These are phyloP conservation scores for Nomada hirtipes DNA, from an alignment of 2,888 invertebrate species.

Conservation along the genomic window DNA sequence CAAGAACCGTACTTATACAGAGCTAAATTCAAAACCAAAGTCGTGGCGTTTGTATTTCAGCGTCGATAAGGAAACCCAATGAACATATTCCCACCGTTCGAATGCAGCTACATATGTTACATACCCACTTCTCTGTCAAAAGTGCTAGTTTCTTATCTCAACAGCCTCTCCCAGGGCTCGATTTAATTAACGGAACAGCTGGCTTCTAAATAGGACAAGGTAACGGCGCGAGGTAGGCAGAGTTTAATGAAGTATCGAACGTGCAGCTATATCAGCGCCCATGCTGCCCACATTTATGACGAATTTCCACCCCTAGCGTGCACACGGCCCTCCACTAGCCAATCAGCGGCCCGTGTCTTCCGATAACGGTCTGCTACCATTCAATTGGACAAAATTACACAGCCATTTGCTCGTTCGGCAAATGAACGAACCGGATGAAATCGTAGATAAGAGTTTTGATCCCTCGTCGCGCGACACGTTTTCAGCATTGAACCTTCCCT, in stretches of 20 bases:
- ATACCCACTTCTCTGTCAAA: not conserved
- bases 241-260: slow-evolving; percentile 19
- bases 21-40: not conserved
- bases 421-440: slow-evolving; percentile 32
- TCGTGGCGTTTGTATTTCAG: not conserved
- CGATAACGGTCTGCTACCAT: slow-evolving; percentile 39
- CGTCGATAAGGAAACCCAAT: too few relatives aligned
- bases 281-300: slow-evolving; percentile 24
- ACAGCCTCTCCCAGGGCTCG: slow-evolving; percentile 2
- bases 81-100: not conserved
- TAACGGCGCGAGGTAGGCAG: not conserved
- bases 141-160: slow-evolving; percentile 21
- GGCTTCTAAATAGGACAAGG: slow-evolving; percentile 32
- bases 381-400: slow-evolving; percentile 50
- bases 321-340: slow-evolving; percentile 15
- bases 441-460: slow-evolving; percentile 26
- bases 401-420: slow-evolving; percentile 1
- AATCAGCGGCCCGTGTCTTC: slow-evolving; percentile 33
- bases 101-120: not conserved
- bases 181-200: slow-evolving; percentile 43
- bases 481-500: slow-evolving; percentile 13
- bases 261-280: slow-evolving; percentile 12
- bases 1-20: not conserved
- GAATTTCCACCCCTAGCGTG: slow-evolving; percentile 22
- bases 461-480: not conserved